Percentiles rank a stretch among this genome's conserved stretches.
phyloP scores from a whole-genome alignment of 1,140 invertebrate genomes.

The Frieseomelitta varia region DNA sequence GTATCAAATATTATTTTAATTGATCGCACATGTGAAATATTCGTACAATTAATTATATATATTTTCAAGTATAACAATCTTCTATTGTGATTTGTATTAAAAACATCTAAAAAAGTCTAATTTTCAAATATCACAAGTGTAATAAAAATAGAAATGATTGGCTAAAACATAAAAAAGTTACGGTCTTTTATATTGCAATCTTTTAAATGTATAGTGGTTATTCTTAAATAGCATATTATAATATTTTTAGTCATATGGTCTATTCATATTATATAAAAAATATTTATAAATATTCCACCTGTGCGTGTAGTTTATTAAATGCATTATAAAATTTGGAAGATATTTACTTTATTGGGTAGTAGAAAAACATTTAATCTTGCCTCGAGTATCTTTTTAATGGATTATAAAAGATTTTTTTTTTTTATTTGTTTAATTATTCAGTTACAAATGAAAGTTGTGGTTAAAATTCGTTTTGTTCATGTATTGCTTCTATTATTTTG shows the following conservation, averaged over 20 bases:
- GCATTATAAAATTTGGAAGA: slow-evolving; percentile 1
- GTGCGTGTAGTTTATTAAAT: slow-evolving; percentile 7
- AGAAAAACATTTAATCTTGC: not conserved
- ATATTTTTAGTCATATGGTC: slow-evolving; percentile 8
- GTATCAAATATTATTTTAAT: not conserved
- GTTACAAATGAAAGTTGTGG: not conserved
- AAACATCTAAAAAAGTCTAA: not conserved
- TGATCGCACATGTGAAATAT: slow-evolving; percentile 13
- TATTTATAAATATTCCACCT: slow-evolving; percentile 39
- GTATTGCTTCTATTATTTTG: not conserved
- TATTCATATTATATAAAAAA: slow-evolving; percentile 17
- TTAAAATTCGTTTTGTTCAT: not conserved
- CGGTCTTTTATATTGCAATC: slow-evolving; percentile 27
- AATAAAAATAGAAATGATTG: not conserved
- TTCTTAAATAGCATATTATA: slow-evolving; percentile 33
- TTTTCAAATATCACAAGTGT: not conserved
- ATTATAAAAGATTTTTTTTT: not conserved
- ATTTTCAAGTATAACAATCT: slow-evolving; percentile 16
- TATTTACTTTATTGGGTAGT: not conserved
- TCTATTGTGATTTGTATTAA: slow-evolving; percentile 7
- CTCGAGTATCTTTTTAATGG: not conserved
- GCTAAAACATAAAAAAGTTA: slow-evolving; percentile 1
- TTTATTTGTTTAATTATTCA: not conserved
- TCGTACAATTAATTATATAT: slow-evolving; percentile 4
- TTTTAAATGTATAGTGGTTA: slow-evolving; percentile 24